Conservation (phyloP, 2,797 vertebrate species). For the Crocodylus rhombifer region DNA sequence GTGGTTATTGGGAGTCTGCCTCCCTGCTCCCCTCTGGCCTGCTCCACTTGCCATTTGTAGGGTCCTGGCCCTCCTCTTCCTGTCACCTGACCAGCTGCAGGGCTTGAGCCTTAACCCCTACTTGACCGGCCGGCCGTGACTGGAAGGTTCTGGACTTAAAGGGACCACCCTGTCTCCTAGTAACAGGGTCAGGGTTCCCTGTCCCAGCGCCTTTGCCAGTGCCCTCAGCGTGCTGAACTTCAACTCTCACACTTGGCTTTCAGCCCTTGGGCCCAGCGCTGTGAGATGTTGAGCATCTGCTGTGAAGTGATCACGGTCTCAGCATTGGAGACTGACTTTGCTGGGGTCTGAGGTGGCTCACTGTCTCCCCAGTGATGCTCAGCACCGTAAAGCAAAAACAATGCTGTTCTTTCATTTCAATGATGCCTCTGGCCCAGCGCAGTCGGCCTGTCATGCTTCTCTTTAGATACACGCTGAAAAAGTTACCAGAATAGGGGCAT, state of each 20-base stretch:
- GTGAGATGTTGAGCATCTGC: neutral
- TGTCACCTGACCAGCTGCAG: no score
- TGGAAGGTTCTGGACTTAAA: no score
- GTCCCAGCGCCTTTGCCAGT: neutral
- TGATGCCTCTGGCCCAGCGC: constrained; percentile 41
- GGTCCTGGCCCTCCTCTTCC: no score
- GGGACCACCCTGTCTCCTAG: no score
- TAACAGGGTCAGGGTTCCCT: no score
- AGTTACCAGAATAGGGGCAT: constrained; percentile 40
- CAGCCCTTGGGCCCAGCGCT: neutral
- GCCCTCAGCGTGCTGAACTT: neutral
- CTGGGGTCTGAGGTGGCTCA: neutral
- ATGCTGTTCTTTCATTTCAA: neutral
- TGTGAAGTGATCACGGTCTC: neutral
- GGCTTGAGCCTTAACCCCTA: no score
- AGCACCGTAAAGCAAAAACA: constrained; percentile 6
- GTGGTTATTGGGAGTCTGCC: no score
- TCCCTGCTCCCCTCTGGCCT: no score
- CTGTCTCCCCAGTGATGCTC: neutral
- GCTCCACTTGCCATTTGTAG: no score
- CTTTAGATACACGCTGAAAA: constrained; percentile 55
- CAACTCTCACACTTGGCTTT: neutral
- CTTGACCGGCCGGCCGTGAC: no score
- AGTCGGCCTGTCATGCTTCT: constrained; percentile 59
- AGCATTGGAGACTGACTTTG: neutral